phyloP scores from a whole-genome alignment of 1,140 invertebrate species.

The Aethina tumida region DNA sequence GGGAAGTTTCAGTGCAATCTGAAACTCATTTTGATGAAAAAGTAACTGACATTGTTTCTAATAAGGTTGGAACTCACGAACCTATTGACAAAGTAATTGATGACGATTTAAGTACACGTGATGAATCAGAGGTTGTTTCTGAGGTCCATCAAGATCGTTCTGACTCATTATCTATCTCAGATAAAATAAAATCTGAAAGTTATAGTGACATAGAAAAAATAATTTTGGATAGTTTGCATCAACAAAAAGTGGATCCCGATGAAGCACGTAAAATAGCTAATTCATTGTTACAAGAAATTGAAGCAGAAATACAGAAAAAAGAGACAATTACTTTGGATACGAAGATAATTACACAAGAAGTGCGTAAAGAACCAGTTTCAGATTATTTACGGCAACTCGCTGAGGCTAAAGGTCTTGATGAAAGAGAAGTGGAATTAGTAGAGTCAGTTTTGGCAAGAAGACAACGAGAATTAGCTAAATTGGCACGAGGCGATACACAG shows the following conservation, averaged over 20 bases:
- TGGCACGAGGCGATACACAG: conserved; percentile 43
- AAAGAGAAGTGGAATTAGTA: conserved; percentile 37
- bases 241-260: conserved; percentile 43
- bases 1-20: conserved; percentile 48
- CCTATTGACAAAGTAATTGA: conserved; percentile 11
- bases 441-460: conserved; percentile 41
- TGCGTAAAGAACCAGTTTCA: conserved; percentile 33
- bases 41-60: conserved; percentile 18
- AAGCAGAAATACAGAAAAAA: conserved; percentile 39
- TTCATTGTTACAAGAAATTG: conserved; percentile 44
- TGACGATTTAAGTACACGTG: conserved; percentile 26
- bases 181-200: conserved; percentile 30
- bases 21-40: conserved; percentile 25
- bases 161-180: conserved; percentile 27
- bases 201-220: conserved; percentile 34
- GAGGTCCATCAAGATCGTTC: conserved; percentile 34
- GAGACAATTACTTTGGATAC: conserved; percentile 4
- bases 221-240: conserved; percentile 34
- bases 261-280: conserved; percentile 41
- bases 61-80: conserved; percentile 11
- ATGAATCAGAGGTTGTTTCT: conserved; percentile 33
- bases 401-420: conserved; percentile 37
- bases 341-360: conserved; percentile 9
- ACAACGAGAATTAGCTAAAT: conserved; percentile 37
- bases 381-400: conserved; percentile 39